phyloP scores from a whole-genome alignment of 1,140 invertebrate genomes.

The Kradibia gibbosae region DNA sequence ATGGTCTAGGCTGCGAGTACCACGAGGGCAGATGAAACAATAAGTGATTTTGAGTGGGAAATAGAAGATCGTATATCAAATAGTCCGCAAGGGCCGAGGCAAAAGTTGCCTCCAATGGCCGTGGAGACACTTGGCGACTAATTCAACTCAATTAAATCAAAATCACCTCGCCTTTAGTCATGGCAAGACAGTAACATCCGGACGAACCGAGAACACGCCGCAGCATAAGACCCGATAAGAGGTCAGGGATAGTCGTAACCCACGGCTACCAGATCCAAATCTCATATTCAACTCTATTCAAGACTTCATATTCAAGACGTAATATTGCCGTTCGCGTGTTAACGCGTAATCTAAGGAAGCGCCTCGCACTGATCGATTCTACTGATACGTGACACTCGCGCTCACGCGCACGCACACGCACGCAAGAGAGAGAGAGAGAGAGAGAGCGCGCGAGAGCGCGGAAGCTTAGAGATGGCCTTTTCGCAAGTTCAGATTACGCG shows the following conservation, averaged over 20 bases:
- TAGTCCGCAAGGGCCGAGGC: neutral
- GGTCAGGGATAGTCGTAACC: neutral
- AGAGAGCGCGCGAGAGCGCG: too few relatives aligned
- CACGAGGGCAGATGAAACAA: too few relatives aligned
- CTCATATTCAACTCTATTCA: neutral
- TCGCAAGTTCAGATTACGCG: neutral
- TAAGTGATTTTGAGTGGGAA: neutral
- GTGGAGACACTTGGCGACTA: neutral
- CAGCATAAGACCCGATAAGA: neutral
- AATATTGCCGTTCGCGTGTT: neutral
- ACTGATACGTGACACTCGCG: neutral
- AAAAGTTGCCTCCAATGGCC: neutral
- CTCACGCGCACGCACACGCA: neutral
- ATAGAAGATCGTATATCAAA: neutral
- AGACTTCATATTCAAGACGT: neutral
- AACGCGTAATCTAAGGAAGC: neutral
- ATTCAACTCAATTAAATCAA: slow-evolving; percentile 10
- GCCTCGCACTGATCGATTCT: neutral
- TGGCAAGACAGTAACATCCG: neutral
- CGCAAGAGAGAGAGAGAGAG: too few relatives aligned
- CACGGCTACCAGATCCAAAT: neutral
- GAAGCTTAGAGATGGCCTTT: neutral
- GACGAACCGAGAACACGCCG: neutral
- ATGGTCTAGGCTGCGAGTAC: too few relatives aligned
- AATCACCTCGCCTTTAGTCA: neutral